Base-by-base conservation (phyloP, 2,113 vertebrate genomes). In the Casuarius casuarius region DNA sequence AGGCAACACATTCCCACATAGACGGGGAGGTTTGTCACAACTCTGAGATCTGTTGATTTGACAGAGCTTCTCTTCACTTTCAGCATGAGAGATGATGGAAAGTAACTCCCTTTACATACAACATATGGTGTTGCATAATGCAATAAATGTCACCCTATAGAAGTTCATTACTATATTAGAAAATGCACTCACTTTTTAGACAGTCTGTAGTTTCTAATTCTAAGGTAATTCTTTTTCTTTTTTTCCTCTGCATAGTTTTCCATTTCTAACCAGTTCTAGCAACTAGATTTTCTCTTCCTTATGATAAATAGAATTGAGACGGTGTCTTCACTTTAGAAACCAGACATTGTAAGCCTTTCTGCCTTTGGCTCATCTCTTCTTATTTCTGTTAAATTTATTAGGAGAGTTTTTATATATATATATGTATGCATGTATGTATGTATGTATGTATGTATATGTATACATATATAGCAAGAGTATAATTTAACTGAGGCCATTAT, bases 41-140 rank as follows among this genome's bases (percentile, higher is more conserved):
- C 72, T 88, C 54, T 76, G 66, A 83, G 63, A 86, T 91, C 54
- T 93, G 84, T 95, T 89, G 85, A 80, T 90, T 86, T 23, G 10
- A 86, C 22, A 87, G 68, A 94, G 56, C 46, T 87, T 87, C 77
- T 91, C 76, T 82, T 95, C 74, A 79, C 85, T 92, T 93, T 83
- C 38, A 67, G 59, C 59, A 48, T 84, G 77, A 78, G 67, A 93
- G 70, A 91, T 84, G 81, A 52, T 61, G 67, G 49, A 91, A 94
- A 78, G 90, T 91, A 89, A 31, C 70, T 97, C 61, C 35, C 49
- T 96, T 96, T 87, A 94, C 72, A 71, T 79, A n/a, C 54, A 94
- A 71, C 87, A 95, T 95, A 96, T 94, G 91, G 77, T 86, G 88
- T 87, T 93, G 38, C 82, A 90, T 82, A 94, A 95, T 62, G 54